Conservation (phyloP, 2,888 invertebrate species). For the Achlya flavicornis region DNA sequence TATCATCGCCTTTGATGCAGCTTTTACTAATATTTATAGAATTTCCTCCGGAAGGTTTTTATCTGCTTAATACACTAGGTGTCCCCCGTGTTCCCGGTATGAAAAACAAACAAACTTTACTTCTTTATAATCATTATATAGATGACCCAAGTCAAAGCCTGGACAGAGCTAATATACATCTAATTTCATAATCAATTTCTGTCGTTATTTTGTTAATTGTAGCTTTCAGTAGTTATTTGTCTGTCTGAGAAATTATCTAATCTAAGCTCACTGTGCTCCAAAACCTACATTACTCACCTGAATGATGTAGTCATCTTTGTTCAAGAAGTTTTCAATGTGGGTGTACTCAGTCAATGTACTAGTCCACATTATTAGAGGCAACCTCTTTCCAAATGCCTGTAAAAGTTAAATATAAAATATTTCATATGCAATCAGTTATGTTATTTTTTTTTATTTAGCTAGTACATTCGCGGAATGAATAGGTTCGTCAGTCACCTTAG, state of each 20-base stretch:
- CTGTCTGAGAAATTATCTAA: not conserved
- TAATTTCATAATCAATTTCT: not conserved
- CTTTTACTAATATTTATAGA: too few relatives aligned
- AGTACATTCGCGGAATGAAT: too few relatives aligned
- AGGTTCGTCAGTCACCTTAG: too few relatives aligned
- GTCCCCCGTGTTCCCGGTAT: too few relatives aligned
- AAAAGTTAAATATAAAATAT: constrained; percentile 22
- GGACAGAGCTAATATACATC: not conserved
- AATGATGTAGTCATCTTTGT: constrained; percentile 90
- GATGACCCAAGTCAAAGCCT: too few relatives aligned
- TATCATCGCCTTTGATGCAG: too few relatives aligned
- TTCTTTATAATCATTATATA: too few relatives aligned
- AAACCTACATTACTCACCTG: constrained; percentile 76
- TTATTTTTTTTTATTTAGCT: too few relatives aligned
- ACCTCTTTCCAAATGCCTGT: constrained; percentile 78
- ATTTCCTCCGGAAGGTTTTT: too few relatives aligned
- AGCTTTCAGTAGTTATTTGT: not conserved
- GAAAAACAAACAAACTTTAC: too few relatives aligned
- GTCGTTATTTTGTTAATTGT: not conserved
- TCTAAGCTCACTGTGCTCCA: not conserved
- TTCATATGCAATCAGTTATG: too few relatives aligned
- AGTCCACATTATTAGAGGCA: constrained; percentile 91
- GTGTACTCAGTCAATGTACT: constrained; percentile 88
- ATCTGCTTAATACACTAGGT: too few relatives aligned
- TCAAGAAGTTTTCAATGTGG: constrained; percentile 86